These are phyloP conservation scores for Peromyscus leucopus DNA, from an alignment of 2,113 vertebrate species.

Conservation along the genomic window DNA sequence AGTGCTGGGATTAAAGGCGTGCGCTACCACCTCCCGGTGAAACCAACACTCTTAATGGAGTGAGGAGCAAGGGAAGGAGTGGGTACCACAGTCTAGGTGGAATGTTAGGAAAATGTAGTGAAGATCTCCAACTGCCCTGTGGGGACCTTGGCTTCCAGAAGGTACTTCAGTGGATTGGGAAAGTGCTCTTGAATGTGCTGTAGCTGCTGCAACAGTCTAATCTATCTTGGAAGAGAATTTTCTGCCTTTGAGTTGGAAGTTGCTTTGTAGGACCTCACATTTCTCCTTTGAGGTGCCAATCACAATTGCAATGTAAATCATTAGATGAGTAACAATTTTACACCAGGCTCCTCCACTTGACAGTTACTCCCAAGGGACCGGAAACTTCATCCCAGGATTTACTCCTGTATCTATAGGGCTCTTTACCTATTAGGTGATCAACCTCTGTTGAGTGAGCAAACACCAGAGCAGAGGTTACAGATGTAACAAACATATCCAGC, in stretches of 20 bases:
- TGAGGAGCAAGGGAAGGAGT: not conserved
- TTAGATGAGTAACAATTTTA: not conserved
- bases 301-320: constrained; percentile 1
- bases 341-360: not conserved
- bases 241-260: not conserved
- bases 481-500: not conserved
- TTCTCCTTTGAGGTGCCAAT: not conserved
- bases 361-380: not conserved
- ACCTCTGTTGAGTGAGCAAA: not conserved
- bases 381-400: not conserved
- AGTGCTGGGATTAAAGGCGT: not conserved
- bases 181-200: not conserved
- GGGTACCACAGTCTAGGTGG: not conserved
- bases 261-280: not conserved
- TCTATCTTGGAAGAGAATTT: not conserved
- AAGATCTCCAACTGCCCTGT: not conserved
- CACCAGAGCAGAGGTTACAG: not conserved
- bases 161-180: not conserved
- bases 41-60: not conserved
- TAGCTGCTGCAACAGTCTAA: not conserved
- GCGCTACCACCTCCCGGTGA: accelerated
- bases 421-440: not conserved
- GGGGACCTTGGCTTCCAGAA: not conserved
- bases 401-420: not conserved
- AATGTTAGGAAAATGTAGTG: not conserved